Percentiles rank a stretch among this genome's conserved stretches.
Conservation (phyloP, 2,113 vertebrate species). For the Nymphicus hollandicus region DNA sequence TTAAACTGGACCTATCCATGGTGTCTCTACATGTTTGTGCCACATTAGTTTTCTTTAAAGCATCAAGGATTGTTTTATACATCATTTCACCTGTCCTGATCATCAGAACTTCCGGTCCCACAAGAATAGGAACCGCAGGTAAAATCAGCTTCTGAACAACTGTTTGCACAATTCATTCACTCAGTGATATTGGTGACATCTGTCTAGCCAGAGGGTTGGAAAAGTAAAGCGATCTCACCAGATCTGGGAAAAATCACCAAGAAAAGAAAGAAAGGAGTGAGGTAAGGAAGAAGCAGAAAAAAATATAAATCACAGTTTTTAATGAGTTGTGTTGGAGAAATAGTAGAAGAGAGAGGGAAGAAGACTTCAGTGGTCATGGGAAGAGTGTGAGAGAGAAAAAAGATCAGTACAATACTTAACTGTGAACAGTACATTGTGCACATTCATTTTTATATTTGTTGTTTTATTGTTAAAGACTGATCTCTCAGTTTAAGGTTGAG, state of each 20-base stretch:
- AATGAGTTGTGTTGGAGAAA: background rate
- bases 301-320: background rate
- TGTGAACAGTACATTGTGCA: background rate
- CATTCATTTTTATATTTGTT: background rate
- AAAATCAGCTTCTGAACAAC: background rate
- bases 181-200: background rate
- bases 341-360: background rate
- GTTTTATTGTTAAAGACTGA: background rate
- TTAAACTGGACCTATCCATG: background rate
- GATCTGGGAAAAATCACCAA: background rate
- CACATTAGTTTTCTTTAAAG: background rate
- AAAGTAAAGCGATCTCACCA: background rate
- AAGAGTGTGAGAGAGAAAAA: background rate
- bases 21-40: rapidly evolving
- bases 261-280: background rate
- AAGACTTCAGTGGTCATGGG: background rate
- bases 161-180: background rate
- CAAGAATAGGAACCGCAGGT: background rate
- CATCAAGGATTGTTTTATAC: background rate
- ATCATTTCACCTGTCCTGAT: background rate
- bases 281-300: background rate
- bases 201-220: conserved; percentile 17
- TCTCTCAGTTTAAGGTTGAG: background rate
- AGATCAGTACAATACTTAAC: background rate
- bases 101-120: background rate